Evolutionary conservation across 2,888 invertebrate species (phyloP).

Genomic region (Seira sanloemensis): DNA sequence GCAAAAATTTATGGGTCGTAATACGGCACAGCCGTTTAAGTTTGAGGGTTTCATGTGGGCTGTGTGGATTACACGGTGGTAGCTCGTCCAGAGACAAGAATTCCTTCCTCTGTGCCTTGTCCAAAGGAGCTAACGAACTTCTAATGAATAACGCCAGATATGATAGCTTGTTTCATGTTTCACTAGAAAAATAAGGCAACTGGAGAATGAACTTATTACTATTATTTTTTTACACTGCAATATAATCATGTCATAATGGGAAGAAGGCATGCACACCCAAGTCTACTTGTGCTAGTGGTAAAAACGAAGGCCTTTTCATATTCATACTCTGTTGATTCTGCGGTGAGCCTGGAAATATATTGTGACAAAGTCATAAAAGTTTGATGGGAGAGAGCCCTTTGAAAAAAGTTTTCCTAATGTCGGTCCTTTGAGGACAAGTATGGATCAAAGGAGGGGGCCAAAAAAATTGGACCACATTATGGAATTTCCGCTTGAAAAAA

Average conservation of each 20-base stretch:
- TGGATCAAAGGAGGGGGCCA: conserved; percentile 32
- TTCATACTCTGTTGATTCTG: background rate
- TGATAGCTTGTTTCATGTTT: background rate
- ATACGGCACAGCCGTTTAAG: too few relatives aligned
- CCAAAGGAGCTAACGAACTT: background rate
- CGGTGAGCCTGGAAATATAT: conserved; percentile 47
- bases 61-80: background rate
- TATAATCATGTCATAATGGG: background rate
- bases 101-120: background rate
- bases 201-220: background rate
- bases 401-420: conserved; percentile 42
- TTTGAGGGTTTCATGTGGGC: background rate
- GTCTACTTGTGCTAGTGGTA: background rate
- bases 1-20: background rate
- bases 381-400: conserved; percentile 54
- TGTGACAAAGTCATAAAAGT: conserved; percentile 65
- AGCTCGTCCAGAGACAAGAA: background rate
- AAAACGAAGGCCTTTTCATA: background rate
- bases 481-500: conserved; percentile 56
- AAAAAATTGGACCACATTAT: conserved; percentile 59
- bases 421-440: background rate
- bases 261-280: background rate
- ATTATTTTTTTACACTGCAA: too few relatives aligned
- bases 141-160: background rate
- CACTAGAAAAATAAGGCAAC: background rate